These are phyloP conservation scores for Aplidium turbinatum DNA, from an alignment of 23 tunicate species.

Conservation along the genomic window DNA sequence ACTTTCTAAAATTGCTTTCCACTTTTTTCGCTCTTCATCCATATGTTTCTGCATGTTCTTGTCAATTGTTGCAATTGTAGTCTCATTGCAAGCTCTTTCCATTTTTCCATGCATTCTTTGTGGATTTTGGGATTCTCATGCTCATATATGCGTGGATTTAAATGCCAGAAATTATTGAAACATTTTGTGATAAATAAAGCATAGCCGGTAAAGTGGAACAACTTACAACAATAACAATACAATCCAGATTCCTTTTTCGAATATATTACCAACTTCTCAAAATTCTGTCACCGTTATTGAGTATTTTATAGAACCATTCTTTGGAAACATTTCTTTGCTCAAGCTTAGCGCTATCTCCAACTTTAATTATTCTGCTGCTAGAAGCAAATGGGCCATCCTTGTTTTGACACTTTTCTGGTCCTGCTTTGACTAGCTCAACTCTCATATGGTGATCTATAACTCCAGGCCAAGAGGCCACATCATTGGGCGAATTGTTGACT, in stretches of 20 bases:
- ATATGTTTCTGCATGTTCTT: slow-evolving; percentile 42
- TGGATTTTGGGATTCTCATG: slow-evolving; percentile 35
- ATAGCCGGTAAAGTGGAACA: slow-evolving; percentile 29
- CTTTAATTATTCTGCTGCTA: slow-evolving; percentile 3
- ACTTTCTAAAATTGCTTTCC: slow-evolving; percentile 45
- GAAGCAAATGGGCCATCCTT: slow-evolving; percentile 8
- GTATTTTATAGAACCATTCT: too few relatives aligned
- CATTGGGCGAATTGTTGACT: slow-evolving; percentile 25
- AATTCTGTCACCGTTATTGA: slow-evolving; percentile 34
- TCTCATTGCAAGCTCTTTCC: slow-evolving; percentile 43
- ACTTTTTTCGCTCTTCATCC: slow-evolving; percentile 41
- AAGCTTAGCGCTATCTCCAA: slow-evolving; percentile 17
- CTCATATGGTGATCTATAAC: slow-evolving; percentile 25
- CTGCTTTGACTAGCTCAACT: slow-evolving; percentile 29
- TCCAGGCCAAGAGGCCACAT: slow-evolving; percentile 28
- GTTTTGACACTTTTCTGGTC: slow-evolving; percentile 22
- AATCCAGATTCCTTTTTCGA: slow-evolving; percentile 32
- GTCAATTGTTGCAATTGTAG: slow-evolving; percentile 43
- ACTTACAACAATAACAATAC: slow-evolving; percentile 27
- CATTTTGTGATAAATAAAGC: slow-evolving; percentile 39
- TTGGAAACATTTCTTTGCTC: slow-evolving; percentile 26
- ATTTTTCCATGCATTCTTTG: slow-evolving; percentile 40
- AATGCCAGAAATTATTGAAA: slow-evolving; percentile 45
- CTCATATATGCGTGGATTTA: slow-evolving; percentile 35
- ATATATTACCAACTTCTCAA: slow-evolving; percentile 6